Evolutionary conservation across 2,797 vertebrate genomes (phyloP), one percentile per base, ranked within the genome.

Genomic region (Phylloscopus collybita): DNA sequence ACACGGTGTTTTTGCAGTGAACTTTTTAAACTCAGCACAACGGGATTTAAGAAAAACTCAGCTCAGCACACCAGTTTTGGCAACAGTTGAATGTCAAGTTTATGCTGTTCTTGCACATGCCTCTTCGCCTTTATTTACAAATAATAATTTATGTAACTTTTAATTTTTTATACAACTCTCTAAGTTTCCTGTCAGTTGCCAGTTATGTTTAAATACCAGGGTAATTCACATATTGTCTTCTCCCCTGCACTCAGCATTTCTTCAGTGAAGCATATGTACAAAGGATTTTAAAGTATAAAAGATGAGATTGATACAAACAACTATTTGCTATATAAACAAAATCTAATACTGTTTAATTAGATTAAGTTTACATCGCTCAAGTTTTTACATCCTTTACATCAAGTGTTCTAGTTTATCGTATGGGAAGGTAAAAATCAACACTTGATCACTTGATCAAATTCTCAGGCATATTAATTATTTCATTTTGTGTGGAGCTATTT

Each of bases 1-100:
- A 49, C 54, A 25, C 82, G 70, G 19, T 69, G 69, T 76, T 92
- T 92, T 88, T 91, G 54, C 79, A 91, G 54, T 91, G 83, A 87
- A 81, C 67, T 95, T 96, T 90, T 75, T 29, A 74, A 92, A 82
- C 44, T 85, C 4, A 0, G 26, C 82, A 95, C 78, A 96, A 95
- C 69, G 38, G 82, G 57, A 79, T 87, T 94, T 75, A 92, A 93
- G 87, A 40, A 86, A 95, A 95, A 27, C 73, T 80, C 85, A 72
- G 40, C 73, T 95, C 82, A 97, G 91, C 86, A 81, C 66, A 95
- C 65, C 45, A 88, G 11, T 82, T 92, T 91, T 95, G 93, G 86
- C 93, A 92, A 74, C 23, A 44, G 67, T 62, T 85, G 78, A 93
- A 94, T 92, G 86, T 81, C 91, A 81, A 79, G 40, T 93, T 93